Percentiles rank a stretch among this genome's conserved stretches.
Conservation (phyloP, 2,113 vertebrate species). For the Brachyhypopomus gauderio region DNA sequence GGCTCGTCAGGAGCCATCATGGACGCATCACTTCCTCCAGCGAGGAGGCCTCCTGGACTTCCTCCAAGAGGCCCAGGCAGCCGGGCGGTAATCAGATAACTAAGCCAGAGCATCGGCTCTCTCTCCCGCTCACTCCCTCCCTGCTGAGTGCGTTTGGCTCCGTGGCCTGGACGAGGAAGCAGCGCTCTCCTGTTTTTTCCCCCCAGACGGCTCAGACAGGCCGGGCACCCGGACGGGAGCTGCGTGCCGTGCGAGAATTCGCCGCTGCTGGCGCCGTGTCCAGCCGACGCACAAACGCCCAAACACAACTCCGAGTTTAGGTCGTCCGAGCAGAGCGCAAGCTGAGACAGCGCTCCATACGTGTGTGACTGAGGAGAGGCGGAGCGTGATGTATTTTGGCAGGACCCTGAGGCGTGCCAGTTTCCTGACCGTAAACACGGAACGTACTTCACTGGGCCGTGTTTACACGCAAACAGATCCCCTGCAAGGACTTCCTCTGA, state of each 20-base stretch:
- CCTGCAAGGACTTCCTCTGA: slow-evolving; percentile 55
- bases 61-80: slow-evolving; percentile 10
- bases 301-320: slow-evolving; percentile 66
- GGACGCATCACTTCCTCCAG: slow-evolving; percentile 50
- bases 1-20: slow-evolving; percentile 56
- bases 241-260: no score
- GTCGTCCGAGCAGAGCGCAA: slow-evolving; percentile 67
- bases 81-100: slow-evolving; percentile 48
- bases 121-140: slow-evolving; percentile 11
- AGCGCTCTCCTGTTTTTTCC: slow-evolving; percentile 55
- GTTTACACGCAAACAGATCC: slow-evolving; percentile 43
- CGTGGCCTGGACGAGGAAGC: slow-evolving; percentile 39
- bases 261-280: no score
- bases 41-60: slow-evolving; percentile 40
- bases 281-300: slow-evolving; percentile 63
- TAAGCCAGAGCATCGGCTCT: slow-evolving; percentile 34
- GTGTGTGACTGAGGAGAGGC: slow-evolving; percentile 64
- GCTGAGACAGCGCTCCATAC: slow-evolving; percentile 61
- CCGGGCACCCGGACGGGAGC: no score
- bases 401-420: slow-evolving; percentile 56
- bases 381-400: slow-evolving; percentile 50
- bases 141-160: slow-evolving; percentile 35
- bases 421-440: slow-evolving; percentile 57
- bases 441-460: slow-evolving; percentile 42
- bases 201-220: slow-evolving; percentile 30